Evolutionary conservation across 1,140 invertebrate species (phyloP), one percentile per base, ranked within the genome.

Genomic region (Caenorhabditis briggsae): DNA sequence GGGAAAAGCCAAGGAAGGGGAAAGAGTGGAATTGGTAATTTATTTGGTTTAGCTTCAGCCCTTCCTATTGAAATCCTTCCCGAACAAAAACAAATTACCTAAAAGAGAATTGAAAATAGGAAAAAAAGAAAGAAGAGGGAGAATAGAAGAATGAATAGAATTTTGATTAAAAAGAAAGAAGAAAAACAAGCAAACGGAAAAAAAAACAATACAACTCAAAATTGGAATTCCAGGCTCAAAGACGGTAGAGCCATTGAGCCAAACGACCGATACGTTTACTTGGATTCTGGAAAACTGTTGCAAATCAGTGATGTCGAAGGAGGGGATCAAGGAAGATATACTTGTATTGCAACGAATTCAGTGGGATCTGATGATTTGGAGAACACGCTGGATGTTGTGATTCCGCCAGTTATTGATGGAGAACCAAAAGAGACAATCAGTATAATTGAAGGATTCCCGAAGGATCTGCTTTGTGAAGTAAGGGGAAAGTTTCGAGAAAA

Each of bases 401-500:
- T 70, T 16, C 85, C 85, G 20, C 89, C 89, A n/a, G 43, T 33
- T 12, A 90, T 89, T 33, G 16, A 56, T 9, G 89, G 89, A 33
- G 85, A 87, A 16, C 33, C 41, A 1, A 20, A n/a, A 5, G 88
- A 89, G 83, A 65, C 82, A 46, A 6, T 41, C 90, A 91, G 43
- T 91, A 93, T 58, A 87, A 84, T 86, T 58, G 89, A 86, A 83
- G 92, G 64, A 88, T 88, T 87, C 82, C 90, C 56, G 90, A 90
- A 85, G 41, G 90, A 86, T 85, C 93, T 82, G 82, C 89, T 84
- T 90, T 94, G 82, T 88, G 91, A 90, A 90, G 93, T 94, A 87
- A 85, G 58, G 18, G 5, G 18, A 25, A 25, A n/a, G 11, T 18
- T 46, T 43, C 5, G 25, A 59, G 3, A 84, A 84, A 14, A 46